phyloP scores from a whole-genome alignment of 2,888 invertebrate species.

The Chrysotoxum bicinctum region DNA sequence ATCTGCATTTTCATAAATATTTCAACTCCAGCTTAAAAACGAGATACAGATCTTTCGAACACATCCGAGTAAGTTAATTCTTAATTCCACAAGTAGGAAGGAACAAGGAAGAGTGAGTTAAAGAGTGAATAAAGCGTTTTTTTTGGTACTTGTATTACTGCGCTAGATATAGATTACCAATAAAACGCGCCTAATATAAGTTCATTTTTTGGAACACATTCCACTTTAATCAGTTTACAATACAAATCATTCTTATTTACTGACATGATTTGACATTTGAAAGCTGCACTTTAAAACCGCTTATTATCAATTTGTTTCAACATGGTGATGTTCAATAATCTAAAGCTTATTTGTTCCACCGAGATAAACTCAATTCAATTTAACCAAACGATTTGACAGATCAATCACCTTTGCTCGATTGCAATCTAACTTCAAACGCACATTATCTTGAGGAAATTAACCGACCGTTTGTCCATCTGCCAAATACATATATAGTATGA shows the following conservation, averaged over 20 bases:
- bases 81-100: no score
- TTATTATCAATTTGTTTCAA: neutral
- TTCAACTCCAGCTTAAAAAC: no score
- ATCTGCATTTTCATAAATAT: no score
- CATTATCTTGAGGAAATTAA: slow-evolving; percentile 54
- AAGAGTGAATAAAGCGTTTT: no score
- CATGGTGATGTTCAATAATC: neutral
- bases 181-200: no score
- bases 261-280: slow-evolving; percentile 29
- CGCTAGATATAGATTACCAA: no score
- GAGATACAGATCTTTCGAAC: no score
- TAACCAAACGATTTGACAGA: slow-evolving; percentile 52
- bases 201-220: neutral
- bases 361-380: slow-evolving; percentile 27
- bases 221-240: neutral
- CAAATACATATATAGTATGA: slow-evolving; percentile 42
- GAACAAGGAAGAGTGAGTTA: no score
- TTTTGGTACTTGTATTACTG: no score
- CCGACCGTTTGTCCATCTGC: slow-evolving; percentile 68
- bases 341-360: neutral
- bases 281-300: slow-evolving; percentile 26
- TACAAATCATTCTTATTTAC: neutral
- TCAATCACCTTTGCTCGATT: slow-evolving; percentile 28
- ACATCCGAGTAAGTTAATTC: no score
- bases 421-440: slow-evolving; percentile 49